Conservation (phyloP, 2,113 vertebrate genomes). For the Amphilophus citrinellus region DNA sequence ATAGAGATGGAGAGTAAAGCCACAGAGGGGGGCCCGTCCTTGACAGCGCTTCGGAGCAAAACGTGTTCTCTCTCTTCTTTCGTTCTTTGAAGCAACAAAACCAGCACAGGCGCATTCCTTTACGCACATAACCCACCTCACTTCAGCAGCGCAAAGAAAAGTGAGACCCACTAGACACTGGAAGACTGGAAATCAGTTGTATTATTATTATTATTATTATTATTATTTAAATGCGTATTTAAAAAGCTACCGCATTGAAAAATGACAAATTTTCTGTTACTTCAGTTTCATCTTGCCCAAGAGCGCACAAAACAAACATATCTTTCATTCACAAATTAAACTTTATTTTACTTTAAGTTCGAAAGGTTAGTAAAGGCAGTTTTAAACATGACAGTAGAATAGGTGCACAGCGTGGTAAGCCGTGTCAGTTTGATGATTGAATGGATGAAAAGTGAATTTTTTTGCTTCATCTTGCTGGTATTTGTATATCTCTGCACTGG, state of each 20-base stretch:
- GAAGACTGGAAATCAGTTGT: not conserved
- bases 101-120: conserved; percentile 63
- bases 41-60: conserved; percentile 6
- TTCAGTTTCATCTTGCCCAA: not conserved
- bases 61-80: not conserved
- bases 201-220: not conserved
- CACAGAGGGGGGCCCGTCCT: not conserved
- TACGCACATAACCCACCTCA: conserved; percentile 49
- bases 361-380: not conserved
- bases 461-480: not conserved
- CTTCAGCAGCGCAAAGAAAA: not conserved
- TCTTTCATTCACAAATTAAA: not conserved
- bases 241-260: not conserved
- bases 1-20: not conserved
- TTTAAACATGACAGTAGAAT: not conserved
- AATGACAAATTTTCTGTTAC: not conserved
- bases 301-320: not conserved
- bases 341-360: not conserved
- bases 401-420: not conserved
- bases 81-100: conserved; percentile 30
- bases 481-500: not conserved
- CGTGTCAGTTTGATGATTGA: not conserved
- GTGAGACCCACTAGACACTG: not conserved
- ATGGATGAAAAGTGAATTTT: not conserved
- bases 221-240: not conserved